These are phyloP conservation scores for Chinchilla lanigera DNA, from an alignment of 2,113 vertebrate species.

Conservation along the genomic window DNA sequence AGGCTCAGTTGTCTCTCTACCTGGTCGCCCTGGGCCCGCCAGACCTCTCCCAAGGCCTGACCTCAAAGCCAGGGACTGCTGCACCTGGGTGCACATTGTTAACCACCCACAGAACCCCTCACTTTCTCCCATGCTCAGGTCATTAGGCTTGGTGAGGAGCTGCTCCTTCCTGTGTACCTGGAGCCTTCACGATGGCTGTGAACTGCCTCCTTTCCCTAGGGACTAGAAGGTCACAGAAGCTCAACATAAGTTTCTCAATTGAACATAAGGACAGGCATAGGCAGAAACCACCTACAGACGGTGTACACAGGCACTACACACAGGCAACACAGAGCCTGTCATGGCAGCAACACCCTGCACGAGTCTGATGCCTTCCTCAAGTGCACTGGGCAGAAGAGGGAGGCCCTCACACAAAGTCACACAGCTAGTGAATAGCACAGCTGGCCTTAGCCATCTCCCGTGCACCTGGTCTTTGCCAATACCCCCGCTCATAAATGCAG, in stretches of 20 bases:
- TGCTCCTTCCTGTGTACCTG: accelerated
- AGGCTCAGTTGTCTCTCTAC: background rate
- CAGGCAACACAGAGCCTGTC: background rate
- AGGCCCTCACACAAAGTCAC: background rate
- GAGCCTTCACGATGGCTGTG: accelerated
- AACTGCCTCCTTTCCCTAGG: accelerated
- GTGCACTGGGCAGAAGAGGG: background rate
- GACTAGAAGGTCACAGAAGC: background rate
- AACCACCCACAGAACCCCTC: background rate
- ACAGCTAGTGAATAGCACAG: background rate
- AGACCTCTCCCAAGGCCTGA: background rate
- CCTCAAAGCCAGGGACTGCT: background rate
- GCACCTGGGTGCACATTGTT: background rate
- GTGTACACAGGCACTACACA: background rate
- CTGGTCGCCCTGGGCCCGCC: background rate
- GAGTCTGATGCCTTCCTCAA: background rate
- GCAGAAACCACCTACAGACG: background rate
- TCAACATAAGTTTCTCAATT: background rate
- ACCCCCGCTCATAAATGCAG: background rate
- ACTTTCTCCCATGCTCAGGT: background rate
- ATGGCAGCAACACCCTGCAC: accelerated
- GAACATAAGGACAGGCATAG: background rate
- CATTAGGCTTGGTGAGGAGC: background rate
- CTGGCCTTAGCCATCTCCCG: too few species aligned
- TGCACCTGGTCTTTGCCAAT: background rate